A percentile compares a stretch with the other conserved stretches of the same genome.
These are phyloP conservation scores for Odontothrips loti DNA, from an alignment of 2,888 invertebrate genomes.

Conservation along the genomic window DNA sequence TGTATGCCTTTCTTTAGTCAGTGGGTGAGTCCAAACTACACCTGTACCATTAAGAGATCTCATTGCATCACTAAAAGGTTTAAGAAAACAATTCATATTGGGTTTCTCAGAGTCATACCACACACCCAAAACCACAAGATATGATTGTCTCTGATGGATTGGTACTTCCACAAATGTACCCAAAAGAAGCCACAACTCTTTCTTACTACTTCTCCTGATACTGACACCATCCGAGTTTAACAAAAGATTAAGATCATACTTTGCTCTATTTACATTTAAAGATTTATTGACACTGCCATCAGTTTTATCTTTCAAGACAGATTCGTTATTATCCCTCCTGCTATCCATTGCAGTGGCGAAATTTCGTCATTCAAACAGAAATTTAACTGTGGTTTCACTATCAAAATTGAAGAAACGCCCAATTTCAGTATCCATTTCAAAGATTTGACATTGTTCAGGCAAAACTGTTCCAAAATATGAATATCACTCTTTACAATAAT, in stretches of 20 bases:
- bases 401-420: background rate
- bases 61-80: background rate
- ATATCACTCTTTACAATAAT: background rate
- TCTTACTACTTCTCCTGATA: background rate
- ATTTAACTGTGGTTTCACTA: background rate
- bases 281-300: background rate
- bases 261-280: background rate
- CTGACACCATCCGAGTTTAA: background rate
- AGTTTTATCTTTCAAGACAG: too few species aligned
- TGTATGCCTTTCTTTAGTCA: background rate
- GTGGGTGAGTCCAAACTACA: background rate
- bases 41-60: background rate
- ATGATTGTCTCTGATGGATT: background rate
- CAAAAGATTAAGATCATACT: background rate
- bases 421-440: background rate
- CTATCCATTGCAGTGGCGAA: too few species aligned
- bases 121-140: background rate
- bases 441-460: too few species aligned
- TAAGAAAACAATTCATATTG: background rate
- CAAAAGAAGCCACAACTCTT: background rate
- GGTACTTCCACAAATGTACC: background rate
- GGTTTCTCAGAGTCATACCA: background rate
- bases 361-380: background rate
- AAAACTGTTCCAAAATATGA: background rate
- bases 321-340: too few species aligned